Percentiles rank a stretch among this genome's conserved stretches.
Evolutionary conservation across 2,797 vertebrate genomes (phyloP).

Genomic region (Tolypeutes matacus): DNA sequence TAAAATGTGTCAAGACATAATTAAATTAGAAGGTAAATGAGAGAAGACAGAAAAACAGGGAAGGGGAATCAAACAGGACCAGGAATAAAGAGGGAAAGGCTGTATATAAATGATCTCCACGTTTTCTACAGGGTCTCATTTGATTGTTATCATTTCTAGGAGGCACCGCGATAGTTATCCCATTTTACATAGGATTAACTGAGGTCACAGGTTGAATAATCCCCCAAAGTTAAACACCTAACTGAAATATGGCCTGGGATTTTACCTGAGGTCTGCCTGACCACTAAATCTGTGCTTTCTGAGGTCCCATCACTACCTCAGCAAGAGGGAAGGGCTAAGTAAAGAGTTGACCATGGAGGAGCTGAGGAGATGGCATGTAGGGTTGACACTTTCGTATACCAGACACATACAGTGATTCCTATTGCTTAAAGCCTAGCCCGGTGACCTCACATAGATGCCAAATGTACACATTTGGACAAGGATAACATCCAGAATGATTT

Average conservation of each 20-base stretch:
- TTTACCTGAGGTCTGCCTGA: neutral
- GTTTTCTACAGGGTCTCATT: neutral
- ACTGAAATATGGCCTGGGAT: too few relatives aligned
- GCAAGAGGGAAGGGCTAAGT: neutral
- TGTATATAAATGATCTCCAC: neutral
- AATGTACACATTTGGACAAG: neutral
- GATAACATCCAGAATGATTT: neutral
- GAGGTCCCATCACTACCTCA: accelerated
- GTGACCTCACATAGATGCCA: neutral
- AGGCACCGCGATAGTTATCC: neutral
- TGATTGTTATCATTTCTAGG: too few relatives aligned
- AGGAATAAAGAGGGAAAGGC: neutral
- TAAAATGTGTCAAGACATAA: neutral
- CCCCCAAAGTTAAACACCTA: neutral
- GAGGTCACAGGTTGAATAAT: neutral
- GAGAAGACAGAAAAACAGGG: neutral
- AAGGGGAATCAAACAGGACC: neutral
- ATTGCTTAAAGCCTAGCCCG: neutral
- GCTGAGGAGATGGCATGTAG: too few relatives aligned
- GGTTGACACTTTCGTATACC: neutral
- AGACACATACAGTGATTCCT: neutral
- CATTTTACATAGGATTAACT: neutral
- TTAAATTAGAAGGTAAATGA: neutral
- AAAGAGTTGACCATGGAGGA: neutral
- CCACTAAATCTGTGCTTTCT: neutral